Conservation (phyloP, 2,888 invertebrate genomes). For the Pollenia labialis region DNA sequence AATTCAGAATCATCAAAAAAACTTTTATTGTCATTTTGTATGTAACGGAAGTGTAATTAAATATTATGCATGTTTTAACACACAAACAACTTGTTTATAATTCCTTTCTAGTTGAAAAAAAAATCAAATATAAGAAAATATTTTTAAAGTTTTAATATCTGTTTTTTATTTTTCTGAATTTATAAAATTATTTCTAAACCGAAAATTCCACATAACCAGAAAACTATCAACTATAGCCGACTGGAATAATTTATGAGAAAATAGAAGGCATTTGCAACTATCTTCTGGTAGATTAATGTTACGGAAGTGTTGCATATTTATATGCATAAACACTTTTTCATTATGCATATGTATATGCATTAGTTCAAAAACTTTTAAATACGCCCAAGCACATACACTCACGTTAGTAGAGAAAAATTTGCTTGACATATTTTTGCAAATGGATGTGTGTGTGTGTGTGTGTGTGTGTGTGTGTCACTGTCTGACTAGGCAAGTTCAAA, state of each 20-base stretch:
- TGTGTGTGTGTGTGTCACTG: slow-evolving; percentile 19
- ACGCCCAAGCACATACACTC: neutral
- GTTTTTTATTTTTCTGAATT: neutral
- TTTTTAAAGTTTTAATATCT: slow-evolving; percentile 43
- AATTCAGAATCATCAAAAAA: slow-evolving; percentile 16
- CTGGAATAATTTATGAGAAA: slow-evolving; percentile 15
- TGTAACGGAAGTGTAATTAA: slow-evolving; percentile 72
- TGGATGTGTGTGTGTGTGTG: slow-evolving; percentile 11
- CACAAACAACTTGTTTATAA: slow-evolving; percentile 6
- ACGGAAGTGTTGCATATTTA: slow-evolving; percentile 71
- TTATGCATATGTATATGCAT: slow-evolving; percentile 51
- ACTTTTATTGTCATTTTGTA: slow-evolving; percentile 54
- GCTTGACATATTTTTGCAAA: slow-evolving; percentile 30
- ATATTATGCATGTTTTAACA: slow-evolving; percentile 58
- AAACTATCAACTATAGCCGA: slow-evolving; percentile 7
- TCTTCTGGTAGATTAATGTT: slow-evolving; percentile 64
- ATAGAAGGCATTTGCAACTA: slow-evolving; percentile 28
- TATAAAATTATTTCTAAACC: slow-evolving; percentile 1
- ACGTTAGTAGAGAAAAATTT: neutral
- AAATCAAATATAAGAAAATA: neutral
- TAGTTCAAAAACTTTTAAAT: slow-evolving; percentile 19
- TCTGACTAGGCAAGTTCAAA: slow-evolving; percentile 51
- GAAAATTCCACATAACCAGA: slow-evolving; percentile 7
- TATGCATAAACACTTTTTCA: slow-evolving; percentile 70
- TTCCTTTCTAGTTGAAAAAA: neutral